phyloP scores from a whole-genome alignment of 2,888 invertebrate species.

The Perithous albicinctus region DNA sequence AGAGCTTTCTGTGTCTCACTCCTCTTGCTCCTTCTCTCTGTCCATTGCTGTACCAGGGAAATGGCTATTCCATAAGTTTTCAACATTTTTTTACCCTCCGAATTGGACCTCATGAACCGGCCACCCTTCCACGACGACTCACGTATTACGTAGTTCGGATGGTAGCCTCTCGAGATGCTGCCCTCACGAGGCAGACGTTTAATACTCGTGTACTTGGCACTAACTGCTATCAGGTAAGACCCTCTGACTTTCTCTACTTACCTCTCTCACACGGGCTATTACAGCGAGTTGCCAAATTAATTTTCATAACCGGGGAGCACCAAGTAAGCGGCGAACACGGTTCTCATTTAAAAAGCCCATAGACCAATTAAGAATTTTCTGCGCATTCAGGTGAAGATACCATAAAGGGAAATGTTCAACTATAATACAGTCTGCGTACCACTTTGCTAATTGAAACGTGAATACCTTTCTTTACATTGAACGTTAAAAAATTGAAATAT shows the following conservation, averaged over 20 bases:
- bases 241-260: constrained; percentile 37
- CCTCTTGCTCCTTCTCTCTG: constrained; percentile 5
- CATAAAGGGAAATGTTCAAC: constrained; percentile 24
- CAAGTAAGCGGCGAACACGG: neutral
- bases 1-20: constrained; percentile 12
- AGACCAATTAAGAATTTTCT: constrained; percentile 33
- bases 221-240: constrained; percentile 64
- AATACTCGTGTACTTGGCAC: constrained; percentile 63
- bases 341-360: constrained; percentile 27
- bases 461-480: neutral
- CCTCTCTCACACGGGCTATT: constrained; percentile 19
- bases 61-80: constrained; percentile 78
- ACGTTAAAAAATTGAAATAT: neutral
- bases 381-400: constrained; percentile 28
- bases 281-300: constrained; percentile 59
- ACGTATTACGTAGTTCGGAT: constrained; percentile 43
- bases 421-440: constrained; percentile 30
- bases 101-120: constrained; percentile 29
- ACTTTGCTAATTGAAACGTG: constrained; percentile 55
- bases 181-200: constrained; percentile 47
- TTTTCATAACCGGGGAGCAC: constrained; percentile 56
- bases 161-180: constrained; percentile 61
- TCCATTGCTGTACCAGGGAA: constrained; percentile 67
- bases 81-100: constrained; percentile 64
- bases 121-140: constrained; percentile 51